Conservation (phyloP, 2,888 invertebrate genomes). For the Lottia gigantea region DNA sequence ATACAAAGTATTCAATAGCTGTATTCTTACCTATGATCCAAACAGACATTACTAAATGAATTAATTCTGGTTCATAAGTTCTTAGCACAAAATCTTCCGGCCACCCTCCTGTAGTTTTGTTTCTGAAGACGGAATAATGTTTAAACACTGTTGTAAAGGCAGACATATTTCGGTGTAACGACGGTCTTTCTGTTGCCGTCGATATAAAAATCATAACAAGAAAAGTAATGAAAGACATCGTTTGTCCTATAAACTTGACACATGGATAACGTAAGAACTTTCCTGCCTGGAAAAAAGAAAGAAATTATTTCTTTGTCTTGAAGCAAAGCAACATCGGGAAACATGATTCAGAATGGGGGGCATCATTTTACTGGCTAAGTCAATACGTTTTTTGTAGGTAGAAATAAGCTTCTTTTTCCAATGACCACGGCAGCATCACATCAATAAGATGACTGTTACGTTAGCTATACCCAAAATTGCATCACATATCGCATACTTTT, state of each 20-base stretch:
- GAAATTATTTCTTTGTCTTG: neutral
- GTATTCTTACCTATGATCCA: conserved; percentile 46
- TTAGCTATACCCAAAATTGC: no score
- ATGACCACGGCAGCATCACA: no score
- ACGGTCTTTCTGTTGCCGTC: conserved; percentile 42
- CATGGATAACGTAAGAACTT: conserved; percentile 58
- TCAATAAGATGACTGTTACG: no score
- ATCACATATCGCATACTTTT: no score
- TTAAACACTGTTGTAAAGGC: conserved; percentile 25
- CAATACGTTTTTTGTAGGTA: no score
- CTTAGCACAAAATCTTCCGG: conserved; percentile 43
- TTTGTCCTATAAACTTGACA: conserved; percentile 62
- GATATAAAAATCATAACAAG: conserved; percentile 55
- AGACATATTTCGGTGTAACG: conserved; percentile 30
- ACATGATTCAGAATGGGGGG: no score
- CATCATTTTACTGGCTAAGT: no score
- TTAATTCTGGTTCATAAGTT: conserved; percentile 42
- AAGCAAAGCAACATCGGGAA: no score
- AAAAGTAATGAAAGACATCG: conserved; percentile 58
- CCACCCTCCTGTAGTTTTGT: conserved; percentile 17
- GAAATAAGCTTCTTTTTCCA: no score
- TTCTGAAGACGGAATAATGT: conserved; percentile 26
- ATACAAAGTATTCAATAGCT: neutral
- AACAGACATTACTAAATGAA: conserved; percentile 44
- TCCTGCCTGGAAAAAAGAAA: conserved; percentile 50